phyloP scores from a whole-genome alignment of 2,113 vertebrate species.

The Odobenus rosmarus region DNA sequence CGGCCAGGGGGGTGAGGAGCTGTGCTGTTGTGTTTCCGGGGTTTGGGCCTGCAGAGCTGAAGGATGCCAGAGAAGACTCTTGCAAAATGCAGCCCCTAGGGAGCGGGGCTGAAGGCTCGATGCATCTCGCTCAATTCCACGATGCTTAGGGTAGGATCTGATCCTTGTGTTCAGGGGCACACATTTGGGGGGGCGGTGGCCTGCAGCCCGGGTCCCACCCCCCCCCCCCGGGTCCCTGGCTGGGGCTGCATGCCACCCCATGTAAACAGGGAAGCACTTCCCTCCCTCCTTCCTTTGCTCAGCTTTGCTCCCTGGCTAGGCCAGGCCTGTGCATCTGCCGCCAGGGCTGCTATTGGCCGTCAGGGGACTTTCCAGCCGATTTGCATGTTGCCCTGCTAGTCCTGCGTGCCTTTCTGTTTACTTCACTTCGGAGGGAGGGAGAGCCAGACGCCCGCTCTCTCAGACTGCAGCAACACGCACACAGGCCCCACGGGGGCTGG shows the following conservation, averaged over 20 bases:
- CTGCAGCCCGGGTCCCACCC: neutral
- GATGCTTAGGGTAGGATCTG: neutral
- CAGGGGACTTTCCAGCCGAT: slow-evolving; percentile 81
- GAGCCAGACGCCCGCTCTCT: slow-evolving; percentile 18
- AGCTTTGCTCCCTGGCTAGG: neutral
- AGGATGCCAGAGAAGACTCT: neutral
- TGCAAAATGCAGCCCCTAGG: slow-evolving; percentile 11
- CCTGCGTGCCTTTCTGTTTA: slow-evolving; percentile 87
- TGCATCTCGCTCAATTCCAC: slow-evolving; percentile 6
- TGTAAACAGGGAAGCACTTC: neutral
- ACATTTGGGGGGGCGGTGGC: neutral
- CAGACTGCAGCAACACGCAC: slow-evolving; percentile 4
- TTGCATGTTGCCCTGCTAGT: slow-evolving; percentile 79
- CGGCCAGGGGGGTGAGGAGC: too few species aligned
- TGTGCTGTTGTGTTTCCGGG: neutral
- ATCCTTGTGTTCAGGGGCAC: neutral
- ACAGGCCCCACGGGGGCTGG: neutral
- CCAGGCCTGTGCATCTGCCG: neutral
- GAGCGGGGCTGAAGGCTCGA: neutral
- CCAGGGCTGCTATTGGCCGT: neutral
- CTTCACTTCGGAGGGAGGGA: slow-evolving; percentile 80
- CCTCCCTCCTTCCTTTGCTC: neutral
- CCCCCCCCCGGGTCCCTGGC: neutral
- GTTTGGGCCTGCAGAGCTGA: neutral
- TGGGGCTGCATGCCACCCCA: neutral